phyloP scores from a whole-genome alignment of 2,888 invertebrate species.

The Acleris emargana region DNA sequence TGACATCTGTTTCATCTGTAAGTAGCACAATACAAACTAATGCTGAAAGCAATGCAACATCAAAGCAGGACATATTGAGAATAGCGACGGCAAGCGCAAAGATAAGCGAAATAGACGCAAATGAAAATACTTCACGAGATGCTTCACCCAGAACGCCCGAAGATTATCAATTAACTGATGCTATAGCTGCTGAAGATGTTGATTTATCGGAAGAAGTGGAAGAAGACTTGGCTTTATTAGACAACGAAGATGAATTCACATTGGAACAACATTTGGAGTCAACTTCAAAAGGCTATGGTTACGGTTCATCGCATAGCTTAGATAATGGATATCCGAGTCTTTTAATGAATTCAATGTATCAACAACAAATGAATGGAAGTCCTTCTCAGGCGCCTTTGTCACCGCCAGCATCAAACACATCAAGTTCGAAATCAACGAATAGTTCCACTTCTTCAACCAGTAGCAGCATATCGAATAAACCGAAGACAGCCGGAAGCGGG shows the following conservation, averaged over 20 bases:
- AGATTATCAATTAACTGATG: slow-evolving; percentile 77
- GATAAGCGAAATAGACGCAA: slow-evolving; percentile 73
- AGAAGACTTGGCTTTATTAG: slow-evolving; percentile 89
- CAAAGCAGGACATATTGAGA: slow-evolving; percentile 87
- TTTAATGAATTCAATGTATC: slow-evolving; percentile 87
- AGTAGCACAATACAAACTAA: slow-evolving; percentile 64
- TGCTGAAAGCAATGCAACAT: slow-evolving; percentile 66
- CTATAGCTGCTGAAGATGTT: slow-evolving; percentile 84
- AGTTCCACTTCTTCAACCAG: slow-evolving; percentile 75
- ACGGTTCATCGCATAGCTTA: slow-evolving; percentile 81
- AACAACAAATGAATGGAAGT: slow-evolving; percentile 80
- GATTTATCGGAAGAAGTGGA: slow-evolving; percentile 89
- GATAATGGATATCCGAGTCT: slow-evolving; percentile 89
- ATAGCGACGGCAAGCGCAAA: slow-evolving; percentile 83
- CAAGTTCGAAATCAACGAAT: slow-evolving; percentile 71
- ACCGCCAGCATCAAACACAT: slow-evolving; percentile 73
- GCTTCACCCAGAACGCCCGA: slow-evolving; percentile 78
- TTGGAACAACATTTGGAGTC: slow-evolving; percentile 82
- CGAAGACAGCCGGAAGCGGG: slow-evolving; percentile 82
- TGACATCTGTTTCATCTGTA: slow-evolving; percentile 87
- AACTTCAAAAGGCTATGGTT: slow-evolving; percentile 71
- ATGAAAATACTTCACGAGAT: slow-evolving; percentile 65
- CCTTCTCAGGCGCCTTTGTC: slow-evolving; percentile 75
- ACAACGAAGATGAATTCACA: slow-evolving; percentile 89
- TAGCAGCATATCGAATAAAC: slow-evolving; percentile 76